These are phyloP conservation scores for Festucalex cinctus DNA, from an alignment of 2,113 vertebrate species.

Conservation along the genomic window DNA sequence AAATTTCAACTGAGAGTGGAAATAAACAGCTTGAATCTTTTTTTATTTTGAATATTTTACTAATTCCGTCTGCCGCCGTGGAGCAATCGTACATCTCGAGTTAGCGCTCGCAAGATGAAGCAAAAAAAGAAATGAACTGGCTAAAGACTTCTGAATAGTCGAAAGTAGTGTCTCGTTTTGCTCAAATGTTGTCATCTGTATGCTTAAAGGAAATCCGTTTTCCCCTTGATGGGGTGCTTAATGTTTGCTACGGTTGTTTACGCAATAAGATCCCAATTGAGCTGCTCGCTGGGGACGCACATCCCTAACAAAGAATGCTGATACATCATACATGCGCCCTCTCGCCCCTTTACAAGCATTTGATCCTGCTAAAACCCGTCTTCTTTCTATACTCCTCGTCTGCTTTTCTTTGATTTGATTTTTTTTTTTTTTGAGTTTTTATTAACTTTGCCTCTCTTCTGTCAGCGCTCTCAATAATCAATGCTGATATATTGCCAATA, in stretches of 20 bases:
- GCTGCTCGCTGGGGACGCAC: not conserved
- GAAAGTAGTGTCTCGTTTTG: too few species aligned
- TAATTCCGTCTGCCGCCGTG: too few species aligned
- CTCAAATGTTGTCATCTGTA: not conserved
- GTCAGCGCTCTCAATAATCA: conserved; percentile 80
- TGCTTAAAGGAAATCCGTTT: not conserved
- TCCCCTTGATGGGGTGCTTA: not conserved
- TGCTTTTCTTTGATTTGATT: conserved; percentile 60
- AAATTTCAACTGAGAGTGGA: too few species aligned
- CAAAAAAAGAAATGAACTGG: too few species aligned
- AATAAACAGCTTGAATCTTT: too few species aligned
- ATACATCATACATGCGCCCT: conserved; percentile 21
- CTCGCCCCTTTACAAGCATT: conserved; percentile 55
- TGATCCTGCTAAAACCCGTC: conserved; percentile 75
- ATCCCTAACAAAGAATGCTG: conserved; percentile 9
- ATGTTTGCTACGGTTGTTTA: not conserved
- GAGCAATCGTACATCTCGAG: too few species aligned
- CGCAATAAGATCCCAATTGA: not conserved
- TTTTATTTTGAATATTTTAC: too few species aligned
- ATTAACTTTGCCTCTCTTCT: conserved; percentile 77
- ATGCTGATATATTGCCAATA: conserved; percentile 83
- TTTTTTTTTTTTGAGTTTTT: conserved; percentile 83
- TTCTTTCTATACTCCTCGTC: conserved; percentile 71
- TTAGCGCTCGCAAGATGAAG: not conserved
- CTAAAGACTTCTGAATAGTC: too few species aligned